Conservation (phyloP, 2,888 invertebrate genomes). For the Pseudoips prasinana region DNA sequence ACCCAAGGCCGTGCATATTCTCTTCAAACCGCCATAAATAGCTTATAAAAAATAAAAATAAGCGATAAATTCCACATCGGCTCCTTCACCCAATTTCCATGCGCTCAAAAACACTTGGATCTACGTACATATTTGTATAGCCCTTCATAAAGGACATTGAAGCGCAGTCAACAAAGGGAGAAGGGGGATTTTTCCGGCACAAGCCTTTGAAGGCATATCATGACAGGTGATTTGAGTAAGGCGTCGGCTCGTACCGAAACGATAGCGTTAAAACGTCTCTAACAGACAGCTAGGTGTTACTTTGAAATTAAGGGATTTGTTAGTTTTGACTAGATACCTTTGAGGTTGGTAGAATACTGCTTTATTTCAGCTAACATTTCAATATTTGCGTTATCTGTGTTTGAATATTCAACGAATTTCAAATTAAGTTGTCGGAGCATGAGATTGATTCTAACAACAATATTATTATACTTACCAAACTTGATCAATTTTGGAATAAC, state of each 20-base stretch:
- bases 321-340: background rate
- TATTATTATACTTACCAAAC: no score
- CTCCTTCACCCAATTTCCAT: constrained; percentile 14
- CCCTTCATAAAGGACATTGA: constrained; percentile 14
- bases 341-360: background rate
- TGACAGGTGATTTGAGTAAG: constrained; percentile 19
- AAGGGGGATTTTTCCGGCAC: constrained; percentile 8
- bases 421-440: no score
- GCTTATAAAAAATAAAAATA: no score
- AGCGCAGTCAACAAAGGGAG: constrained; percentile 19
- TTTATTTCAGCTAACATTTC: no score
- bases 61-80: constrained; percentile 15
- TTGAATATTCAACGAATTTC: no score
- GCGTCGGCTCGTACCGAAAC: constrained; percentile 15
- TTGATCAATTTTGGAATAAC: no score
- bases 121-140: constrained; percentile 13
- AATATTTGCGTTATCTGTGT: no score
- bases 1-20: no score
- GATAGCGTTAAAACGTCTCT: constrained; percentile 5
- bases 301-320: constrained; percentile 10
- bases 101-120: constrained; percentile 16
- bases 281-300: constrained; percentile 7
- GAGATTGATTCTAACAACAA: no score
- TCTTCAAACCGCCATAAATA: no score
- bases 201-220: constrained; percentile 11